phyloP scores from a whole-genome alignment of 2,888 invertebrate genomes.

The Pteria penguin region DNA sequence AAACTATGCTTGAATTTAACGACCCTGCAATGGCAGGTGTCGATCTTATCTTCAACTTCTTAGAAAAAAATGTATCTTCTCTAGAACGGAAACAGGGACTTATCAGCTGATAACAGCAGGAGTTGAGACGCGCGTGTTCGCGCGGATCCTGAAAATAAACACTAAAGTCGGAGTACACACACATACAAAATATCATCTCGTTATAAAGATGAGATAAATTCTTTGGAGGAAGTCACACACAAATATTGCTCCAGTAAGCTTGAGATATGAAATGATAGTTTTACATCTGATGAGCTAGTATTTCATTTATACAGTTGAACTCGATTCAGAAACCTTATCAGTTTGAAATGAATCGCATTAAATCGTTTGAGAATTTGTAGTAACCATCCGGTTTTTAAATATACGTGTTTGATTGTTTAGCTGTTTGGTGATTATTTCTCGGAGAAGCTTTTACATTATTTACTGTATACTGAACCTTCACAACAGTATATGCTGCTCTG shows the following conservation, averaged over 20 bases:
- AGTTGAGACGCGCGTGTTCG: not conserved
- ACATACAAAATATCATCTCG: not conserved
- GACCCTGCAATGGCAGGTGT: not conserved
- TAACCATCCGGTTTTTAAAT: too few relatives aligned
- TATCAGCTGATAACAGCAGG: not conserved
- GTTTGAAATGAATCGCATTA: too few relatives aligned
- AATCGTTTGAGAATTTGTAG: too few relatives aligned
- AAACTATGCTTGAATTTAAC: not conserved
- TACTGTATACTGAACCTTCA: too few relatives aligned
- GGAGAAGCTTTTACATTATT: too few relatives aligned
- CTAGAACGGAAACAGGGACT: not conserved
- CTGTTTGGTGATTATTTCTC: too few relatives aligned
- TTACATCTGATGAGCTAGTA: too few relatives aligned
- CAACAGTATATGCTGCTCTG: too few relatives aligned
- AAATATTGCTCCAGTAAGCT: not conserved
- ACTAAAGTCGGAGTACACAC: not conserved
- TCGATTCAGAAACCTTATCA: too few relatives aligned
- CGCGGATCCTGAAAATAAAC: not conserved
- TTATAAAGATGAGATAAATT: not conserved
- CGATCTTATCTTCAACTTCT: not conserved
- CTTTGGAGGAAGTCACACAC: not conserved
- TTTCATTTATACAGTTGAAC: too few relatives aligned
- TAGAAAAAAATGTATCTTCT: not conserved
- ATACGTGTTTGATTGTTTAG: too few relatives aligned
- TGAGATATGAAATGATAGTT: not conserved